Conservation (phyloP, 2,888 invertebrate genomes). For the Cheilosia vulpina region DNA sequence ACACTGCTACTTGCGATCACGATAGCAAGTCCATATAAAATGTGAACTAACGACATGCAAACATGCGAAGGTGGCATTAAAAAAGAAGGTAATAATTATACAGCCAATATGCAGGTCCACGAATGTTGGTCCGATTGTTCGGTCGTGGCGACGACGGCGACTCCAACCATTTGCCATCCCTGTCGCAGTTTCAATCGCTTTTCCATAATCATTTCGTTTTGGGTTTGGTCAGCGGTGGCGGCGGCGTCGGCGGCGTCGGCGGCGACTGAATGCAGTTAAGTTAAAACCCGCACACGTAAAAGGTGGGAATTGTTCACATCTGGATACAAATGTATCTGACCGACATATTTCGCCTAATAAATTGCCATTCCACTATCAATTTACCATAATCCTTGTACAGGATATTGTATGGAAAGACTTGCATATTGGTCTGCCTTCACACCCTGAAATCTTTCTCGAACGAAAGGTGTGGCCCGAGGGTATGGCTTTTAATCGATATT, state of each 20-base stretch:
- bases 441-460: conserved; percentile 10
- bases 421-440: background rate
- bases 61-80: conserved; percentile 60
- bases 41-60: conserved; percentile 64
- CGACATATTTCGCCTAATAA: conserved; percentile 27
- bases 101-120: conserved; percentile 38
- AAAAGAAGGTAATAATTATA: conserved; percentile 40
- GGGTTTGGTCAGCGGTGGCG: conserved; percentile 26
- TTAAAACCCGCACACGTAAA: conserved; percentile 10
- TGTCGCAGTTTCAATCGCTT: conserved; percentile 41
- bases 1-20: conserved; percentile 39
- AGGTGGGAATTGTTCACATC: conserved; percentile 33
- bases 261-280: conserved; percentile 44
- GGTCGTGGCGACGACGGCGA: background rate
- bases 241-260: conserved; percentile 8
- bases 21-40: conserved; percentile 54
- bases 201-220: conserved; percentile 31
- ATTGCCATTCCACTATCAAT: conserved; percentile 48
- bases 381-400: conserved; percentile 19
- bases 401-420: too few relatives aligned
- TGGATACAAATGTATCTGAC: conserved; percentile 8
- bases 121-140: conserved; percentile 25
- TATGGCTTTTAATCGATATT: conserved; percentile 49
- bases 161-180: background rate
- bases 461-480: conserved; percentile 37